Evolutionary conservation across 2,797 vertebrate genomes (phyloP).

Genomic region (Acanthopagrus latus): DNA sequence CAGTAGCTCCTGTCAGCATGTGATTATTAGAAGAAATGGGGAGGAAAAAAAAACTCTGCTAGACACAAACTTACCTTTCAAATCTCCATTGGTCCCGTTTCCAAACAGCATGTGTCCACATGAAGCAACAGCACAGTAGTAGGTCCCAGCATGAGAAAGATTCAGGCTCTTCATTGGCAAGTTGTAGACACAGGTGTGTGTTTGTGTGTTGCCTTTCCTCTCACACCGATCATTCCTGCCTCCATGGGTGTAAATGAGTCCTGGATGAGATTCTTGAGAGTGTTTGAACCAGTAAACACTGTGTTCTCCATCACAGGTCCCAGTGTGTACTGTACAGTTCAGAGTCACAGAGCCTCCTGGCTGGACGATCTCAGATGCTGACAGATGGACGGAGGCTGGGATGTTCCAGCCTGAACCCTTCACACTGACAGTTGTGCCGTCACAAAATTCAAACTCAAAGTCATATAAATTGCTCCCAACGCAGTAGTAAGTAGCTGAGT

Average conservation of each 20-base stretch:
- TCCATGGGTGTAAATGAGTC: no score
- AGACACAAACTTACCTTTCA: constrained; percentile 10
- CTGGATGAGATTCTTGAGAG: constrained; percentile 23
- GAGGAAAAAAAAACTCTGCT: neutral
- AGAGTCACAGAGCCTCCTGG: constrained; percentile 59
- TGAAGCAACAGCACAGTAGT: constrained; percentile 66
- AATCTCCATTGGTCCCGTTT: constrained; percentile 25
- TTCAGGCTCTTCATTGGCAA: no score
- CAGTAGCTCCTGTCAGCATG: no score
- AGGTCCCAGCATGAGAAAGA: no score
- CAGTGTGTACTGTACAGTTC: constrained; percentile 60
- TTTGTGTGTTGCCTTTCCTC: no score
- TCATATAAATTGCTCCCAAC: neutral
- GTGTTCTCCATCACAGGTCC: constrained; percentile 53
- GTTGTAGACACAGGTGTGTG: no score
- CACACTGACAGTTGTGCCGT: neutral
- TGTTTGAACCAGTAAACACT: constrained; percentile 22
- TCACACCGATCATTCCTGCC: no score
- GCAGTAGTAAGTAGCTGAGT: constrained; percentile 52
- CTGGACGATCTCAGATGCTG: constrained; percentile 20
- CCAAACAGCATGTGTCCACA: constrained; percentile 70
- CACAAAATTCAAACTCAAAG: neutral
- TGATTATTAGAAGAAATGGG: no score
- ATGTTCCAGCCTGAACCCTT: constrained; percentile 11
- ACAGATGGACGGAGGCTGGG: constrained; percentile 28